These are phyloP conservation scores for Melanotaenia duboulayi DNA, from an alignment of 2,113 vertebrate species.

Conservation along the genomic window DNA sequence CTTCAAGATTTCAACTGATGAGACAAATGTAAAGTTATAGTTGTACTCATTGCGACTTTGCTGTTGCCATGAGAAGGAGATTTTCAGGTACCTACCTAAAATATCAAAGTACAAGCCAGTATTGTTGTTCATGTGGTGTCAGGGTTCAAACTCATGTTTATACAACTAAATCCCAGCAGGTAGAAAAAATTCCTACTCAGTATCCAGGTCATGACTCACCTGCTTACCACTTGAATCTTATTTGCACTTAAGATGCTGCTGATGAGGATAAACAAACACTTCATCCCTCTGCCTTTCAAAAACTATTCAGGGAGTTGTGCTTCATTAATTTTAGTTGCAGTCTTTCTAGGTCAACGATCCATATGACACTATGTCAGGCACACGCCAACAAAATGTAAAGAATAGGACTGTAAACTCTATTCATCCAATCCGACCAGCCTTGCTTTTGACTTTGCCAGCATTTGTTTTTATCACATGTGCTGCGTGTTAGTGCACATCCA, in stretches of 20 bases:
- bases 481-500: conserved; percentile 56
- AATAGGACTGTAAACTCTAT: conserved; percentile 7
- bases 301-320: background rate
- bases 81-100: background rate
- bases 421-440: conserved; percentile 17
- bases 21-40: conserved; percentile 21
- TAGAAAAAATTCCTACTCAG: conserved; percentile 10
- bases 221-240: conserved; percentile 38
- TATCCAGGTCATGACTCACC: conserved; percentile 49
- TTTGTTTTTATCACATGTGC: conserved; percentile 56
- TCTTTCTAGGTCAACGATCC: background rate
- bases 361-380: background rate
- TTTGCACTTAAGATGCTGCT: conserved; percentile 26
- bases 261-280: conserved; percentile 35
- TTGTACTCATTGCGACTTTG: background rate
- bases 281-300: conserved; percentile 6
- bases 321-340: background rate
- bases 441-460: conserved; percentile 11
- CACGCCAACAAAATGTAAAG: background rate
- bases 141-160: conserved; percentile 48
- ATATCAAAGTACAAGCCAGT: conserved; percentile 20
- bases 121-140: background rate
- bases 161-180: conserved; percentile 42
- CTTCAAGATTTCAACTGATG: conserved; percentile 11
- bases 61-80: conserved; percentile 4